phyloP scores from a whole-genome alignment of 2,797 vertebrate genomes.

The Enteromius radiatus region DNA sequence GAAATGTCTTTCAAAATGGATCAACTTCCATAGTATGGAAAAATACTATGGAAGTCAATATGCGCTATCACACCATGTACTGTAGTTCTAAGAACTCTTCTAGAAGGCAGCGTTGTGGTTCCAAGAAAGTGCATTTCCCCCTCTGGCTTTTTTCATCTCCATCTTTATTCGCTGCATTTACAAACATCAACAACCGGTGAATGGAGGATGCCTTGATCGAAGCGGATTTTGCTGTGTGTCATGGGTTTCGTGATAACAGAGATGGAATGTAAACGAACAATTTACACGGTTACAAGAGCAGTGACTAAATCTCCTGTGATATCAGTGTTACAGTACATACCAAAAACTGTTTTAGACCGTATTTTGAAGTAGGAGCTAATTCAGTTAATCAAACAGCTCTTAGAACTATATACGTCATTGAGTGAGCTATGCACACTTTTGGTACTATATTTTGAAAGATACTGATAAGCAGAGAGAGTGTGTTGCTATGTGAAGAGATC shows the following conservation, averaged over 20 bases:
- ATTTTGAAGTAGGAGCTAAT: neutral
- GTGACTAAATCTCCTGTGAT: neutral
- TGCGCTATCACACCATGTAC: accelerated
- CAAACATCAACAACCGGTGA: too few relatives aligned
- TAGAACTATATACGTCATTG: neutral
- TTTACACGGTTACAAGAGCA: neutral
- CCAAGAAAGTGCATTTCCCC: too few relatives aligned
- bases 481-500: conserved; percentile 33
- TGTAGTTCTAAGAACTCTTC: too few relatives aligned
- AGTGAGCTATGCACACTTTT: neutral
- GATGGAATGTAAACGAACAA: neutral
- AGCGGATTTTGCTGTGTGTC: neutral
- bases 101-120: too few relatives aligned
- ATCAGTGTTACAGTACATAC: neutral
- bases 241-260: neutral
- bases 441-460: conserved; percentile 1
- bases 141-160: too few relatives aligned
- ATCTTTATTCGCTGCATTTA: neutral
- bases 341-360: neutral
- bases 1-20: neutral
- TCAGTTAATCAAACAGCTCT: too few relatives aligned
- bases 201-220: neutral
- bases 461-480: conserved; percentile 1
- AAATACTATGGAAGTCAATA: neutral
- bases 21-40: neutral